Evolutionary conservation across 2,113 vertebrate species (phyloP).

Genomic region (Okapia johnstoni): DNA sequence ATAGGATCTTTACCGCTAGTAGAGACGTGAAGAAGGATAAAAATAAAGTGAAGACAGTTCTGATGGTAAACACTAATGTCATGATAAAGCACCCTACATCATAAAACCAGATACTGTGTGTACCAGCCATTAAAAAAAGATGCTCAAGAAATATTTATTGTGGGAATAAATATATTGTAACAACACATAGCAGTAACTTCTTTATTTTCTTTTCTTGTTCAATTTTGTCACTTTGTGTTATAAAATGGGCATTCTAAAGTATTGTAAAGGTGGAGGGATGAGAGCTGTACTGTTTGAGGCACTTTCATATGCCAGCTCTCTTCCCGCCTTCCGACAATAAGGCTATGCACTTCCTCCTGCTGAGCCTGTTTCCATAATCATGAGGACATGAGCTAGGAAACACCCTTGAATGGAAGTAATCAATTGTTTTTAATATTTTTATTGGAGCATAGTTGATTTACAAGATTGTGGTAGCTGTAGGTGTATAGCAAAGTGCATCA

Average conservation of each 20-base stretch:
- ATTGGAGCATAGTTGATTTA: neutral
- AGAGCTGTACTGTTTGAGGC: neutral
- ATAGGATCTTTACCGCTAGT: neutral
- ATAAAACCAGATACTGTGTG: neutral
- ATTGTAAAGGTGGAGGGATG: too few relatives aligned
- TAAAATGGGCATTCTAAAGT: neutral
- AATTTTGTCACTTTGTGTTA: neutral
- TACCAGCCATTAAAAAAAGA: neutral
- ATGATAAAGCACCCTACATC: neutral
- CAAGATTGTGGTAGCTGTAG: neutral
- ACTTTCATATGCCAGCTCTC: too few relatives aligned
- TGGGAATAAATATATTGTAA: neutral
- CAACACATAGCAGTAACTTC: neutral
- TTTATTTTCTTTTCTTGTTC: neutral
- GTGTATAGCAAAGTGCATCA: neutral
- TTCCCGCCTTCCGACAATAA: neutral
- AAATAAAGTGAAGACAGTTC: neutral
- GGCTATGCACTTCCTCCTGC: neutral
- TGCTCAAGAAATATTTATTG: neutral
- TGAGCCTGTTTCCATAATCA: neutral
- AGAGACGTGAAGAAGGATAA: neutral
- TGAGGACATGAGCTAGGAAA: neutral
- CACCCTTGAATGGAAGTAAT: neutral
- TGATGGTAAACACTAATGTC: neutral
- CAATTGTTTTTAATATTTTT: neutral